Conservation (phyloP, 1,140 invertebrate genomes). For the Leguminivora glycinivorella region DNA sequence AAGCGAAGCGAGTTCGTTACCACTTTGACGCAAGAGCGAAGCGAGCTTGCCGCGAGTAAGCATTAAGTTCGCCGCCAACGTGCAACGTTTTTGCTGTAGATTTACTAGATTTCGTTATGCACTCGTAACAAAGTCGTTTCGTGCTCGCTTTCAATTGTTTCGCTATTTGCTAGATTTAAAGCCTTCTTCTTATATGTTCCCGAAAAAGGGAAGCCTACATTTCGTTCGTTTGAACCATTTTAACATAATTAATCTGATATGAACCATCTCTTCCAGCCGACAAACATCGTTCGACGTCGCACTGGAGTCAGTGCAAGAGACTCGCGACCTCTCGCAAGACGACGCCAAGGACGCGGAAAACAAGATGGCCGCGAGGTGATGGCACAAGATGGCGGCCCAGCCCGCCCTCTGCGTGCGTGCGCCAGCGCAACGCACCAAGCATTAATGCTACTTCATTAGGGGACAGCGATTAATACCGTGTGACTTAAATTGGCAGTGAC, state of each 20-base stretch:
- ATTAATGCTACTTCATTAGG: background rate
- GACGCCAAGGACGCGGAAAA: background rate
- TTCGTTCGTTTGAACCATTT: background rate
- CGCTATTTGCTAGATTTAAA: no score
- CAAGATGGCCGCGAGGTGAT: constrained; percentile 33
- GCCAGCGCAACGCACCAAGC: constrained; percentile 2
- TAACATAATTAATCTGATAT: background rate
- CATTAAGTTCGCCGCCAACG: no score
- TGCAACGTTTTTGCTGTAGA: no score
- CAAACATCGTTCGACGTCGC: constrained; percentile 68
- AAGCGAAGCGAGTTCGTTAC: no score
- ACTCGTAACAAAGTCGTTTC: no score
- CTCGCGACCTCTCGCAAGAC: constrained; percentile 48
- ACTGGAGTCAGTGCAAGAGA: constrained; percentile 62
- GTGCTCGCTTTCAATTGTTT: no score
- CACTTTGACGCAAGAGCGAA: no score
- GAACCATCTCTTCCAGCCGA: constrained; percentile 35
- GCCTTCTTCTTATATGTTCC: no score
- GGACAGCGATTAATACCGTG: background rate
- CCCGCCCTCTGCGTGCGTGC: constrained; percentile 15
- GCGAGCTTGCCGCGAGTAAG: no score
- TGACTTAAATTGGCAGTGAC: no score
- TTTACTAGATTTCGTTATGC: no score
- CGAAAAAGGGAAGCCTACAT: no score
- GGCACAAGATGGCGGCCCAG: constrained; percentile 30